Evolutionary conservation across 2,113 vertebrate genomes (phyloP).

Genomic region (Mola mola): DNA sequence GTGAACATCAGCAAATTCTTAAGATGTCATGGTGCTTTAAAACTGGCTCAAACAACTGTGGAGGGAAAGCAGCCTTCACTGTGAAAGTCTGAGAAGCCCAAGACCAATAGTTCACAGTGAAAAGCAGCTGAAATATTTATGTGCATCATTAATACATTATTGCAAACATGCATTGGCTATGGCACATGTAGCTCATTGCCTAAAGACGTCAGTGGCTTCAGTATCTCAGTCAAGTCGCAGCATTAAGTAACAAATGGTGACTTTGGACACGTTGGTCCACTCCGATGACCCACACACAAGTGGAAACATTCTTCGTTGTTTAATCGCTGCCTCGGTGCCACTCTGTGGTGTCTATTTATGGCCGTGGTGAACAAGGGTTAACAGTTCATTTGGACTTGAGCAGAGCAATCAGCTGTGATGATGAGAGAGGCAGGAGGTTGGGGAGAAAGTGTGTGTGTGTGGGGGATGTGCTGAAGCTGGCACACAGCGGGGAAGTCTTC

Average conservation of each 20-base stretch:
- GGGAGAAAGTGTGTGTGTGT: slow-evolving; percentile 24
- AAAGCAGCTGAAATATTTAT: slow-evolving; percentile 56
- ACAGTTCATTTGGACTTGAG: slow-evolving; percentile 56
- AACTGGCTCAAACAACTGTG: neutral
- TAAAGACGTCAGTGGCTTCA: slow-evolving; percentile 31
- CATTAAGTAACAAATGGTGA: slow-evolving; percentile 17
- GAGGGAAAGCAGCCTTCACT: slow-evolving; percentile 7
- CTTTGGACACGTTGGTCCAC: slow-evolving; percentile 1
- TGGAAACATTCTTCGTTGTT: slow-evolving; percentile 20
- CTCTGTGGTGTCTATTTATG: slow-evolving; percentile 43
- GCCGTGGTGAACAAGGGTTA: slow-evolving; percentile 35
- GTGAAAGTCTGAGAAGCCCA: slow-evolving; percentile 10
- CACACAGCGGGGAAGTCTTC: slow-evolving; percentile 45
- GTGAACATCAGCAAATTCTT: neutral
- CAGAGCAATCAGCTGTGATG: slow-evolving; percentile 72
- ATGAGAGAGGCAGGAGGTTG: slow-evolving; percentile 27
- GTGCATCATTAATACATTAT: slow-evolving; percentile 54
- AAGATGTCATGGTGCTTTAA: slow-evolving; percentile 8
- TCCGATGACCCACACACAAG: slow-evolving; percentile 12
- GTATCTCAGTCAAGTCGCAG: slow-evolving; percentile 25
- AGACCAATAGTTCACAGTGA: slow-evolving; percentile 38
- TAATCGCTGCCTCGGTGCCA: slow-evolving; percentile 10
- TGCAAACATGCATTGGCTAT: slow-evolving; percentile 32
- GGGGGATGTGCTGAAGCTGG: slow-evolving; percentile 52
- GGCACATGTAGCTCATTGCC: slow-evolving; percentile 44